These are phyloP conservation scores for Cosmorhoe ocellata DNA, from an alignment of 2,888 invertebrate genomes.

Conservation along the genomic window DNA sequence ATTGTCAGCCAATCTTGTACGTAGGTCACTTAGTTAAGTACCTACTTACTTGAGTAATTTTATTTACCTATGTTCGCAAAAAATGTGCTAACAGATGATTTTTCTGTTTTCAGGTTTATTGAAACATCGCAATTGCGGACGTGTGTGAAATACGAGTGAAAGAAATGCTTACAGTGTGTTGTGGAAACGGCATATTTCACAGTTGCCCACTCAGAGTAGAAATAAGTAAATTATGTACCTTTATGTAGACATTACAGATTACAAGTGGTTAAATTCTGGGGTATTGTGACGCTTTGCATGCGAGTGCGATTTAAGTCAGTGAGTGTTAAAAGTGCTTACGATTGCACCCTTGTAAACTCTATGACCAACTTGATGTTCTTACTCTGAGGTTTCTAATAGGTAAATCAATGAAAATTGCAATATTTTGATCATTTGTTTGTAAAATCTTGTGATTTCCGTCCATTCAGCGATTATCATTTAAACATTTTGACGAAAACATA, in stretches of 20 bases:
- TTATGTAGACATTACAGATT: too few relatives aligned
- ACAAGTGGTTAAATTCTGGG: too few relatives aligned
- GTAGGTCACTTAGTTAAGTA: too few relatives aligned
- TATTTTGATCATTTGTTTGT: too few relatives aligned
- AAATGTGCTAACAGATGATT: neutral
- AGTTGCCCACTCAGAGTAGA: constrained; percentile 19
- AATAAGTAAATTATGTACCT: neutral
- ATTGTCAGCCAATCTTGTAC: too few relatives aligned
- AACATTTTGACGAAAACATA: too few relatives aligned
- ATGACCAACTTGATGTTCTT: neutral
- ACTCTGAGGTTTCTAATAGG: neutral
- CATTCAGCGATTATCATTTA: neutral
- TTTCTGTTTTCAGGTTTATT: constrained; percentile 40
- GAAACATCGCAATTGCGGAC: constrained; percentile 31
- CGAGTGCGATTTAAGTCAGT: neutral
- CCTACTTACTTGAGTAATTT: too few relatives aligned
- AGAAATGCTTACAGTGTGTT: constrained; percentile 30
- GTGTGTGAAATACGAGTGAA: constrained; percentile 28
- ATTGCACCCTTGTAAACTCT: neutral
- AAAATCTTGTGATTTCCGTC: neutral
- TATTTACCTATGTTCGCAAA: neutral
- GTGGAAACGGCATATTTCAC: constrained; percentile 25
- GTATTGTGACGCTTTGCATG: too few relatives aligned
- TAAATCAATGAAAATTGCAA: too few relatives aligned
- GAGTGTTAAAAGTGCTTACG: neutral